Percentiles rank a stretch among this genome's conserved stretches.
Evolutionary conservation across 35 echinoderm and acorn worm species (phyloP).

Genomic region (Ptychodera flava): DNA sequence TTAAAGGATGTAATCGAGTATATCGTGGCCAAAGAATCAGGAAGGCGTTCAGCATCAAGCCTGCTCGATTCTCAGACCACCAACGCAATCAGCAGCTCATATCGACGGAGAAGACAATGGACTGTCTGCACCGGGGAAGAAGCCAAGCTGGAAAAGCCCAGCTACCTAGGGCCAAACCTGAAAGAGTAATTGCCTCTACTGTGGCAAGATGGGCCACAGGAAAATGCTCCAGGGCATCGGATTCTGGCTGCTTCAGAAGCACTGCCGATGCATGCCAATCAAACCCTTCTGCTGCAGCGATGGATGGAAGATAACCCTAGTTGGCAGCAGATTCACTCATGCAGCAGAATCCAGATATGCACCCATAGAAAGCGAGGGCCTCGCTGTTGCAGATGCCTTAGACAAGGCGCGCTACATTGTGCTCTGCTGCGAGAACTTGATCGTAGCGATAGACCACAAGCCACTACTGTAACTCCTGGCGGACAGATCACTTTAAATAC

Average conservation of each 20-base stretch:
- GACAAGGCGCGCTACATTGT: too few relatives aligned
- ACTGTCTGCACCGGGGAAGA: background rate
- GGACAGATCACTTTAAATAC: constrained; percentile 40
- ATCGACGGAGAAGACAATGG: constrained; percentile 6
- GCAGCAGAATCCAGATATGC: too few relatives aligned
- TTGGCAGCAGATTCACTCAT: too few relatives aligned
- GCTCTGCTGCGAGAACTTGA: constrained; percentile 46
- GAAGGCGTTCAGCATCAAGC: constrained; percentile 20
- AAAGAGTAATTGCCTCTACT: too few relatives aligned
- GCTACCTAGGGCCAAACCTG: too few relatives aligned
- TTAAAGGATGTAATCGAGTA: constrained; percentile 32
- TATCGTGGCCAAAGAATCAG: constrained; percentile 41
- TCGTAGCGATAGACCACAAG: constrained; percentile 55
- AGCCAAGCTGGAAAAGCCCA: too few relatives aligned
- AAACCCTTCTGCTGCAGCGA: too few relatives aligned
- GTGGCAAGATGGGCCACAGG: too few relatives aligned
- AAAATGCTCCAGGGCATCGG: too few relatives aligned
- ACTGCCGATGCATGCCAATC: too few relatives aligned
- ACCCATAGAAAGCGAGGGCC: constrained; percentile 43
- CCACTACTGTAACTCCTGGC: constrained; percentile 38
- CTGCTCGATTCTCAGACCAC: constrained; percentile 3
- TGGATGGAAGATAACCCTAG: too few relatives aligned
- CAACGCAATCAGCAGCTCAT: constrained; percentile 3
- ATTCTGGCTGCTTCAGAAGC: too few relatives aligned
- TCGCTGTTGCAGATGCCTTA: constrained; percentile 36